Evolutionary conservation across 2,113 vertebrate species (phyloP).

Genomic region (Hassar affinis): DNA sequence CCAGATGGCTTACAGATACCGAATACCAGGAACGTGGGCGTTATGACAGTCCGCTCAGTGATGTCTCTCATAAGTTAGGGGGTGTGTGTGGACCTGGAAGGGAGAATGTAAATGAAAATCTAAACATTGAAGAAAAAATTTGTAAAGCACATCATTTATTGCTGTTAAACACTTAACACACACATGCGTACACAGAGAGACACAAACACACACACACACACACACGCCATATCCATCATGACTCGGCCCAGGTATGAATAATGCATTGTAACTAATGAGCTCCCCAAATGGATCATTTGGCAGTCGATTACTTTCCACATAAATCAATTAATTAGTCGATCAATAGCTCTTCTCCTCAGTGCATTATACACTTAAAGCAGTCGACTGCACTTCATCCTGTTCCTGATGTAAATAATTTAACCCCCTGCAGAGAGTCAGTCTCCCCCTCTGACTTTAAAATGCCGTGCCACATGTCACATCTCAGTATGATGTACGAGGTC

Average conservation of each 20-base stretch:
- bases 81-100: background rate
- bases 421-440: constrained; percentile 48
- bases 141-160: background rate
- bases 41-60: constrained; percentile 20
- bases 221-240: constrained; percentile 50
- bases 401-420: constrained; percentile 70
- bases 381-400: constrained; percentile 58
- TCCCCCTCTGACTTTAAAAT: background rate
- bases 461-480: constrained; percentile 20
- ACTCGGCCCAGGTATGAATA: constrained; percentile 68
- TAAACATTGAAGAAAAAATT: background rate
- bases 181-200: background rate
- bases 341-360: constrained; percentile 71
- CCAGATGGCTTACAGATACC: constrained; percentile 28
- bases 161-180: constrained; percentile 40
- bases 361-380: constrained; percentile 72
- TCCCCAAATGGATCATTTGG: constrained; percentile 68
- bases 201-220: constrained; percentile 29
- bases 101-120: background rate
- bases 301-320: constrained; percentile 72
- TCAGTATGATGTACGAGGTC: constrained; percentile 42
- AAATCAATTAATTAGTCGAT: constrained; percentile 79
- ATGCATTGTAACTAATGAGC: constrained; percentile 76
- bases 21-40: constrained; percentile 12
- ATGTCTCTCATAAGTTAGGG: background rate